phyloP scores from a whole-genome alignment of 2,797 vertebrate genomes.

The Sciurus vulgaris region DNA sequence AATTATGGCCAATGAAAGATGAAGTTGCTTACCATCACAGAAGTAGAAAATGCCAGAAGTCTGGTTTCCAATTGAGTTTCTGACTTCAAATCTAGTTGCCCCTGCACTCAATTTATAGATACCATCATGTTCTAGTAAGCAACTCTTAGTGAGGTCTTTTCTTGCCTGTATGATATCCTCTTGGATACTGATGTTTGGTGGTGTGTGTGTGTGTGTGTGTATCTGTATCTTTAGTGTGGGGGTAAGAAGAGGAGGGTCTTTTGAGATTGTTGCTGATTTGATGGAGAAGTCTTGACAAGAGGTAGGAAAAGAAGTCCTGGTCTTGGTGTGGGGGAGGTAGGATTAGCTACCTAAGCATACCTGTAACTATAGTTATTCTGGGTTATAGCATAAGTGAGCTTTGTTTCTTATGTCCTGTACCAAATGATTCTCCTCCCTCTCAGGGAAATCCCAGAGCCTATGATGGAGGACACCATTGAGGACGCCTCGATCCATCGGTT shows the following conservation, averaged over 20 bases:
- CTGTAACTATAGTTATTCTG: background rate
- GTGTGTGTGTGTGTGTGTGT: background rate
- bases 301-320: background rate
- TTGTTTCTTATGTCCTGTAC: background rate
- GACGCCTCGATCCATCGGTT: slow-evolving; percentile 94
- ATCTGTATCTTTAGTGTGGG: background rate
- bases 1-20: slow-evolving; percentile 26
- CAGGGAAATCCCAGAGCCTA: slow-evolving; percentile 48
- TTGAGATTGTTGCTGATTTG: background rate
- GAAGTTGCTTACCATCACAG: slow-evolving; percentile 25
- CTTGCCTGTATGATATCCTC: background rate
- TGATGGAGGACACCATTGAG: slow-evolving; percentile 72
- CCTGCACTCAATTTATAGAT: background rate
- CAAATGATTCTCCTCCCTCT: slow-evolving; percentile 49
- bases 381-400: background rate
- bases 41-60: background rate
- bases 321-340: background rate
- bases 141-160: background rate
- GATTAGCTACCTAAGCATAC: background rate
- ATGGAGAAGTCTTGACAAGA: slow-evolving; percentile 23
- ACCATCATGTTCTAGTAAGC: background rate
- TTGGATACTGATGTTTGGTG: background rate
- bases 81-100: slow-evolving; percentile 43
- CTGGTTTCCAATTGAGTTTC: slow-evolving; percentile 26
- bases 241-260: background rate